Evolutionary conservation across 1,140 invertebrate species (phyloP).

Genomic region (Hetaerina americana): DNA sequence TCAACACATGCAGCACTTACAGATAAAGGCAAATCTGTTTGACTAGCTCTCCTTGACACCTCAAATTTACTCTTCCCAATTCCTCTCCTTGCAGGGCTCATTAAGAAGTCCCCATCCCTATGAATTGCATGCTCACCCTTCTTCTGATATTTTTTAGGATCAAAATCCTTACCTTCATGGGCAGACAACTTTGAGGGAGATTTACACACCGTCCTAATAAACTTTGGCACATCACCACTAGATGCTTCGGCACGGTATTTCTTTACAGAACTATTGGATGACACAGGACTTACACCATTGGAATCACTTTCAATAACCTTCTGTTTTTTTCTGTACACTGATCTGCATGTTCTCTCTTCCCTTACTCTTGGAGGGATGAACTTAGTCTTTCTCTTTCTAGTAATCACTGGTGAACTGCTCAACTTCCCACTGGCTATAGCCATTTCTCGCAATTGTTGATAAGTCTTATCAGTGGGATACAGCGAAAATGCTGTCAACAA

Average conservation of each 20-base stretch:
- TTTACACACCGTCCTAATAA: no score
- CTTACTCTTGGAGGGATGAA: neutral
- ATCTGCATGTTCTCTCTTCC: neutral
- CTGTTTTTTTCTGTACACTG: neutral
- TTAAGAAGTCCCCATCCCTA: no score
- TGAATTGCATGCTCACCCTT: no score
- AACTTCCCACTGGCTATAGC: conserved; percentile 37
- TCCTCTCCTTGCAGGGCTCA: no score
- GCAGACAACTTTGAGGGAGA: no score
- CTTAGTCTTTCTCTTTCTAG: neutral
- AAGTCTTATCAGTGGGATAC: conserved; percentile 33
- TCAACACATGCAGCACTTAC: no score
- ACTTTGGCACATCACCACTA: neutral
- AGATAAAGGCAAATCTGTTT: neutral
- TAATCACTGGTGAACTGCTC: conserved; percentile 12
- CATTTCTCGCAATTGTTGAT: conserved; percentile 25
- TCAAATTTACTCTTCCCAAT: no score
- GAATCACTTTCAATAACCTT: neutral
- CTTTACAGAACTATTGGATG: neutral
- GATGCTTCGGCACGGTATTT: neutral
- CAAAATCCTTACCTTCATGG: no score
- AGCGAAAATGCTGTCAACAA: conserved; percentile 50
- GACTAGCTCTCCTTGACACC: neutral
- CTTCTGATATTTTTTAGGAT: no score
- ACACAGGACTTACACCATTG: neutral